A percentile compares a stretch with the other conserved stretches of the same genome.
phyloP scores from a whole-genome alignment of 2,888 invertebrate genomes.

The Atethmia centrago region DNA sequence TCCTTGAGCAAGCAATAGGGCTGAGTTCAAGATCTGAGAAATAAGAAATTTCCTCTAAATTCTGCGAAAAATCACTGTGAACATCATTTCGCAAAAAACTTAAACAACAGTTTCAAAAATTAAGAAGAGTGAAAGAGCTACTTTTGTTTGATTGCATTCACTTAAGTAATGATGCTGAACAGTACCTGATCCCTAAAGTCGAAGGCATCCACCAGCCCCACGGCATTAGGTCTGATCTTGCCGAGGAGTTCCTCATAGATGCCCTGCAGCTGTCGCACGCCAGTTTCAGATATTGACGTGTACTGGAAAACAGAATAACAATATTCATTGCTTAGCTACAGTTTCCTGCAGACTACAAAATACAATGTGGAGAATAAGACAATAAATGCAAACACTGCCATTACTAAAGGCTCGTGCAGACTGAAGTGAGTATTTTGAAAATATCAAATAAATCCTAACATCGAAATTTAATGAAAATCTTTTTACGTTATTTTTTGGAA shows the following conservation, averaged over 20 bases:
- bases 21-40: constrained; percentile 91
- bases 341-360: too few relatives aligned
- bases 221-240: constrained; percentile 95
- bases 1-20: too few relatives aligned
- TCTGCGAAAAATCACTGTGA: not conserved
- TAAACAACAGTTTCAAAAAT: not conserved
- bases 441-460: too few relatives aligned
- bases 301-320: constrained; percentile 86
- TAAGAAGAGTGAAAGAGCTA: not conserved
- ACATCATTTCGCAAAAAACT: not conserved
- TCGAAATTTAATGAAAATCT: too few relatives aligned
- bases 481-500: too few relatives aligned
- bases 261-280: constrained; percentile 91
- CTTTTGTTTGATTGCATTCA: not conserved
- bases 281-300: constrained; percentile 88
- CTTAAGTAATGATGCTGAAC: not conserved
- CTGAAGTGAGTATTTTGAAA: too few relatives aligned
- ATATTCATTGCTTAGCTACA: not conserved
- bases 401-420: too few relatives aligned
- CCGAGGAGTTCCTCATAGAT: constrained; percentile 93
- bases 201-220: constrained; percentile 97
- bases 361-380: too few relatives aligned
- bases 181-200: constrained; percentile 94
- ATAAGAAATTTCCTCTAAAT: not conserved
- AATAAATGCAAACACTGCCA: too few relatives aligned